Base-by-base conservation (phyloP, 2,797 vertebrate genomes). In the Coracias cyanogaster region DNA sequence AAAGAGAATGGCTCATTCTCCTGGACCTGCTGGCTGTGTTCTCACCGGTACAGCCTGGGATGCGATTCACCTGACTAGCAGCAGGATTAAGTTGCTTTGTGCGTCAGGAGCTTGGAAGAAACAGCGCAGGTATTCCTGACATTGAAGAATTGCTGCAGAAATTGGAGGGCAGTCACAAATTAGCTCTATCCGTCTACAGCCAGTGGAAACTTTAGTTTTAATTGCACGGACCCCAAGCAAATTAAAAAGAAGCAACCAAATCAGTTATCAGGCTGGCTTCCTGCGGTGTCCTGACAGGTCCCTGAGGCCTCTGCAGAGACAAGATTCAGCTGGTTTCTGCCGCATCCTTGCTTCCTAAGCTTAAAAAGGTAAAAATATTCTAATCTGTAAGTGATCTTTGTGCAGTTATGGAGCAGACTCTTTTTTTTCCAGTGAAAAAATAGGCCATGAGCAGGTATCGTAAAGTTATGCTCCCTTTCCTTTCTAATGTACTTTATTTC, bases 201-300 rank as follows among this genome's bases (percentile, higher is more conserved):
- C 26, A 24, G 29, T 55, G 61, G 89, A 93, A 91, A 90, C 84
- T 87, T 85, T 94, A 45, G 82, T 91, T 96, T 84, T 92, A 96
- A 97, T 97, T 97, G 94, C 95, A 83, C 45, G 26, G 83, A 83
- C 51, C 69, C 78, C 82, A 93, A 85, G 91, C 85, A 93, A 96
- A 97, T 95, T 91, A 97, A 92, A 97, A 94, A 96, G 95, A 97
- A 95, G 96, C 74, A 76, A 80, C 88, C 83, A 82, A 89, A 95
- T 82, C 39, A 35, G 94, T 90, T 96, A 94, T 86, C 86, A 55
- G 79, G 74, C 73, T 94, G 96, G 90, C 93, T 93, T 97, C 55
- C 92, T 76, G 89, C 86, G 93, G 94, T 90, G 81, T 81, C 85
- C 96, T 98, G 98, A 98, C 96, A 98, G 96, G 94, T 93, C 96